These are phyloP conservation scores for Diplosoma virens DNA, from an alignment of 23 tunicate genomes.

Conservation along the genomic window DNA sequence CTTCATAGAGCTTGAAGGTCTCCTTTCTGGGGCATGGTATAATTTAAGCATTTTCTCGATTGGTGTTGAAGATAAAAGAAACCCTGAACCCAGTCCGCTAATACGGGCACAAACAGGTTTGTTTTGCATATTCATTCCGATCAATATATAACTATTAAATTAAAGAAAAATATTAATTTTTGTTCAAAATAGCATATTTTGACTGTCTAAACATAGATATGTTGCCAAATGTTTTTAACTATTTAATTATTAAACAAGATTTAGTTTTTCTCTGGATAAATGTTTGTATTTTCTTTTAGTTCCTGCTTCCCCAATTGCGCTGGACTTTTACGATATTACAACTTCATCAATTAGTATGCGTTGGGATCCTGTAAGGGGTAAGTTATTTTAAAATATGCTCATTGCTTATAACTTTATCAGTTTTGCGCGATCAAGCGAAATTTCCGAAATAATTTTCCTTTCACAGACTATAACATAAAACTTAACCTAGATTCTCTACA, in stretches of 20 bases:
- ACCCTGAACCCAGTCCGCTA: slow-evolving; percentile 27
- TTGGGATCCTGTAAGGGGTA: slow-evolving; percentile 62
- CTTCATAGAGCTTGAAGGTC: slow-evolving; percentile 1
- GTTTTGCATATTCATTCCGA: background rate
- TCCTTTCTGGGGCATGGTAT: slow-evolving; percentile 65
- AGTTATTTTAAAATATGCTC: background rate
- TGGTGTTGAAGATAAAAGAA: slow-evolving; percentile 36
- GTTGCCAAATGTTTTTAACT: too few relatives aligned
- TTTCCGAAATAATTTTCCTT: too few relatives aligned
- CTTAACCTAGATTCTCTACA: too few relatives aligned
- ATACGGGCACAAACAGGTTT: slow-evolving; percentile 60
- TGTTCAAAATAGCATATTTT: too few relatives aligned
- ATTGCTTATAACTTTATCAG: too few relatives aligned
- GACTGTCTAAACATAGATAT: too few relatives aligned
- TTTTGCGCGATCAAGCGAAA: too few relatives aligned
- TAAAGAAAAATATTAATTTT: too few relatives aligned
- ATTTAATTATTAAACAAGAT: too few relatives aligned
- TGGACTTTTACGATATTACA: slow-evolving; percentile 25
- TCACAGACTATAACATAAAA: background rate
- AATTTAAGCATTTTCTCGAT: slow-evolving; percentile 51
- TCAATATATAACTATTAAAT: too few relatives aligned
- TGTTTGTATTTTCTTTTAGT: slow-evolving; percentile 30
- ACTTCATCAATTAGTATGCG: slow-evolving; percentile 2
- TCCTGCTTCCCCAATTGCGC: slow-evolving; percentile 55
- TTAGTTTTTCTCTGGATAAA: too few relatives aligned